phyloP scores from a whole-genome alignment of 2,888 invertebrate species.

The Spicauda simplicius region DNA sequence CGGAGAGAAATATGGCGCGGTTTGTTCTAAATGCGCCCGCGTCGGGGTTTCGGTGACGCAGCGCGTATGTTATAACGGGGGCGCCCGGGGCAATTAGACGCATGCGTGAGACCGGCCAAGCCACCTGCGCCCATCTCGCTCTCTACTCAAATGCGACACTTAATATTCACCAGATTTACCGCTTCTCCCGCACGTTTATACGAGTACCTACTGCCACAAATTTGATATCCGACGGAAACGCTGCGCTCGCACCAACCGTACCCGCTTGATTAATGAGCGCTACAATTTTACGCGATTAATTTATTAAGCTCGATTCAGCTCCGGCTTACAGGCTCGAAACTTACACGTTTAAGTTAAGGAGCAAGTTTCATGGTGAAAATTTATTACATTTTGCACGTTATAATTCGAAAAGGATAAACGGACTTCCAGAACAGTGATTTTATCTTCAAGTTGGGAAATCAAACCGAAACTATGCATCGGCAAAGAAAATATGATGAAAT shows the following conservation, averaged over 20 bases:
- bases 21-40: constrained; percentile 78
- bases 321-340: background rate
- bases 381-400: background rate
- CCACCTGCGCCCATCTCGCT: constrained; percentile 36
- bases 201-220: constrained; percentile 19
- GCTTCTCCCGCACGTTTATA: constrained; percentile 29
- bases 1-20: constrained; percentile 79
- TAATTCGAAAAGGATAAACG: background rate
- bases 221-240: constrained; percentile 36
- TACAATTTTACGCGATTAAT: constrained; percentile 33
- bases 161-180: constrained; percentile 36
- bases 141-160: constrained; percentile 35
- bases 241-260: constrained; percentile 23
- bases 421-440: background rate
- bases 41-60: constrained; percentile 60
- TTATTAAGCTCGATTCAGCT: constrained; percentile 27
- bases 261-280: constrained; percentile 29
- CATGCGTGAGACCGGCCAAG: constrained; percentile 43
- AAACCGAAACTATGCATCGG: background rate
- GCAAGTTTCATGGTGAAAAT: background rate
- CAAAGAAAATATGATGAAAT: constrained; percentile 14
- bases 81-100: constrained; percentile 66
- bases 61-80: constrained; percentile 56
- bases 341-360: background rate
- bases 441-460: background rate